Conservation (phyloP, 2,113 vertebrate genomes). For the Marmota flaviventris region DNA sequence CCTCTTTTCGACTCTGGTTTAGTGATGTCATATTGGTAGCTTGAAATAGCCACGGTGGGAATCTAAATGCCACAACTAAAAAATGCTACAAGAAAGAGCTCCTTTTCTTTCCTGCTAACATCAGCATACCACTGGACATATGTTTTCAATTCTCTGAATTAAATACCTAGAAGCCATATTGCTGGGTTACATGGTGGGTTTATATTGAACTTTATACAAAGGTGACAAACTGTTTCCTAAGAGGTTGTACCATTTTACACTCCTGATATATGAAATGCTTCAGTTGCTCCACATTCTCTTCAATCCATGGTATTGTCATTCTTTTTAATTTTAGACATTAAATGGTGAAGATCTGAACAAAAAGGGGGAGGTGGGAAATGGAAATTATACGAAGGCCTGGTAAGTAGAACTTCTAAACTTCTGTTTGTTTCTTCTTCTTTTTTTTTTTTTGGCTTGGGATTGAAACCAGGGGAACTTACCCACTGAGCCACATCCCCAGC, state of each 20-base stretch:
- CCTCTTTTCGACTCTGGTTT: constrained; percentile 55
- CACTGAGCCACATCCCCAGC: no score
- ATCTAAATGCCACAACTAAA: background rate
- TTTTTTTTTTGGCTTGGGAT: no score
- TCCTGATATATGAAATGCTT: background rate
- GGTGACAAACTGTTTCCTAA: constrained; percentile 36
- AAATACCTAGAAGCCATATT: constrained; percentile 30
- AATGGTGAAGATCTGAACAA: background rate
- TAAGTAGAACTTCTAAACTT: background rate
- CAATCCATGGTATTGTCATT: background rate
- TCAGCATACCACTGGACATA: background rate
- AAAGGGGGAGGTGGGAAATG: background rate
- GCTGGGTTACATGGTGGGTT: background rate
- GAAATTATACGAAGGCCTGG: background rate
- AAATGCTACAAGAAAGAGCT: constrained; percentile 39
- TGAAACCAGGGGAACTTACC: no score
- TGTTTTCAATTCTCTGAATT: constrained; percentile 45
- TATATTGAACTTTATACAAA: constrained; percentile 19
- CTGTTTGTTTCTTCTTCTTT: background rate
- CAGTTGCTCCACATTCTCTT: constrained; percentile 49
- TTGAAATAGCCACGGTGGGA: constrained; percentile 48
- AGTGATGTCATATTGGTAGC: constrained; percentile 21
- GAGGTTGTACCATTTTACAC: background rate
- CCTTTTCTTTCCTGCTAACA: constrained; percentile 35
- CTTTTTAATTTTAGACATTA: constrained; percentile 29